Percentiles rank a stretch among this genome's conserved stretches.
phyloP scores from a whole-genome alignment of 1,140 invertebrate species.

The Lepidotrigona ventralis region DNA sequence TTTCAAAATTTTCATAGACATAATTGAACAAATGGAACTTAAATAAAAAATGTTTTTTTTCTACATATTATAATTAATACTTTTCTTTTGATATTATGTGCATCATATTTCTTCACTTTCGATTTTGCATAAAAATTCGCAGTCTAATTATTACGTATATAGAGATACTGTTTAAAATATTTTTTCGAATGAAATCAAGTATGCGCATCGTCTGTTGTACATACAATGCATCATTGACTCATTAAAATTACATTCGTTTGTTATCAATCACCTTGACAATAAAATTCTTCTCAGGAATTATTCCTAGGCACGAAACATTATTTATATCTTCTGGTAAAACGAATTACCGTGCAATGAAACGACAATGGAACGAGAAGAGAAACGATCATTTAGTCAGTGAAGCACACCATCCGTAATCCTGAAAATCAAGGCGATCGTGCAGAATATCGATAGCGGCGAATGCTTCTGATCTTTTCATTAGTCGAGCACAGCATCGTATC shows the following conservation, averaged over 20 bases:
- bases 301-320: neutral
- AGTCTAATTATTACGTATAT: too few relatives aligned
- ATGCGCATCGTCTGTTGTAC: too few relatives aligned
- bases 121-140: too few relatives aligned
- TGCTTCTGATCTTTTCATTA: slow-evolving; percentile 20
- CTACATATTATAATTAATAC: too few relatives aligned
- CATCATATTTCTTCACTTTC: too few relatives aligned
- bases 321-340: neutral
- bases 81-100: too few relatives aligned
- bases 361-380: neutral
- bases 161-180: too few relatives aligned
- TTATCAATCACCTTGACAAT: neutral
- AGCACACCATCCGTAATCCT: neutral
- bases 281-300: neutral
- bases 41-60: too few relatives aligned
- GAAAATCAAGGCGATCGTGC: slow-evolving; percentile 37
- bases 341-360: neutral
- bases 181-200: too few relatives aligned
- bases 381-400: neutral
- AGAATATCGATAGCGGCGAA: slow-evolving; percentile 26
- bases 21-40: too few relatives aligned
- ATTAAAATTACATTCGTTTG: neutral
- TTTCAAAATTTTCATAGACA: too few relatives aligned
- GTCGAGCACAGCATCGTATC: neutral
- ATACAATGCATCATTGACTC: neutral